These are phyloP conservation scores for Ornithorhynchus anatinus DNA, from an alignment of 2,113 vertebrate species.

Conservation along the genomic window DNA sequence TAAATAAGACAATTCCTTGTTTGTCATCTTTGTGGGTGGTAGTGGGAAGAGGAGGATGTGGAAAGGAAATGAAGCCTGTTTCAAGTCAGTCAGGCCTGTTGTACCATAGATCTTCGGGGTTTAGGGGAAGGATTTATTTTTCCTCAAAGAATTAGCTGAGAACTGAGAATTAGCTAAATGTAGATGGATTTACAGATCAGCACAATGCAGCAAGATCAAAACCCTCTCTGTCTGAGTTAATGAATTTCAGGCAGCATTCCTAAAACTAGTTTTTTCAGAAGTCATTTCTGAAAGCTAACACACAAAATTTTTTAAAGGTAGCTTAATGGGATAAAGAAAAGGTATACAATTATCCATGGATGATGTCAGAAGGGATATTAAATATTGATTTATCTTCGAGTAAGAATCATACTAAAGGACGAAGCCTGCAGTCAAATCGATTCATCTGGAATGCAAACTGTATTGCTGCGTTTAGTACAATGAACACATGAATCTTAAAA, in stretches of 20 bases:
- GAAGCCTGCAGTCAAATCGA: slow-evolving; percentile 81
- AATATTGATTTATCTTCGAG: slow-evolving; percentile 89
- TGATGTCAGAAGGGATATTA: slow-evolving; percentile 84
- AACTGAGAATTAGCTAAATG: slow-evolving; percentile 46
- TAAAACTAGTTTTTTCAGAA: slow-evolving; percentile 53
- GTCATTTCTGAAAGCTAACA: slow-evolving; percentile 66
- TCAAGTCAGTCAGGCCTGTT: slow-evolving; percentile 22
- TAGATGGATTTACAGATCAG: slow-evolving; percentile 51
- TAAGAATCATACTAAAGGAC: slow-evolving; percentile 78
- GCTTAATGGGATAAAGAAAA: slow-evolving; percentile 89
- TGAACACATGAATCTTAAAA: slow-evolving; percentile 58
- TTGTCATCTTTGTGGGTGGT: slow-evolving; percentile 19
- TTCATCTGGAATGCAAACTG: slow-evolving; percentile 84
- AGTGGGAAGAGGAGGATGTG: slow-evolving; percentile 10
- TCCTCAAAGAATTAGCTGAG: slow-evolving; percentile 49
- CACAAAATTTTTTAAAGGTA: slow-evolving; percentile 84
- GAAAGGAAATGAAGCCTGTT: slow-evolving; percentile 46
- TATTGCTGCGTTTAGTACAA: slow-evolving; percentile 58
- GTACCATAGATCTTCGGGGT: slow-evolving; percentile 22
- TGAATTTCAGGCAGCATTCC: slow-evolving; percentile 54
- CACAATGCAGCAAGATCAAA: slow-evolving; percentile 41
- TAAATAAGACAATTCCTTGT: slow-evolving; percentile 48
- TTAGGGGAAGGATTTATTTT: slow-evolving; percentile 53
- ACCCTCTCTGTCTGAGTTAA: slow-evolving; percentile 44
- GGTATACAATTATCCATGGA: slow-evolving; percentile 84